Evolutionary conservation across 1,140 invertebrate species (phyloP).

Genomic region (Magallana gigas): DNA sequence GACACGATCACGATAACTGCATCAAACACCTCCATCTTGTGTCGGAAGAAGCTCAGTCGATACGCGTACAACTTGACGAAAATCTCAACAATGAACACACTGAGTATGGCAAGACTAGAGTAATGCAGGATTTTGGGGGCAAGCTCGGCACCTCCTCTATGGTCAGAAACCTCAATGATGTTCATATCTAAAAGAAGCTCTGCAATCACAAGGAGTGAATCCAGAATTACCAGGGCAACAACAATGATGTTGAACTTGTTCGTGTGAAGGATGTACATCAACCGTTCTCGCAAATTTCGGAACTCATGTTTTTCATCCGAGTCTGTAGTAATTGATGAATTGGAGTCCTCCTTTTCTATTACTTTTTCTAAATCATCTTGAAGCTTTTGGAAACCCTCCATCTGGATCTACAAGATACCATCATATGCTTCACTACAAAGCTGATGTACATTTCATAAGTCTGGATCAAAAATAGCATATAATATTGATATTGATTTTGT

Average conservation of each 20-base stretch:
- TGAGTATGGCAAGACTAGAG: constrained; percentile 74
- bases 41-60: constrained; percentile 76
- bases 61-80: constrained; percentile 75
- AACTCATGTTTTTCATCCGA: constrained; percentile 72
- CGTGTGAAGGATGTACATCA: constrained; percentile 71
- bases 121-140: constrained; percentile 74
- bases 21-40: constrained; percentile 79
- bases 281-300: constrained; percentile 65
- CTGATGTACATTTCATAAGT: too few species aligned
- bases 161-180: constrained; percentile 65
- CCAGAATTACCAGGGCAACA: constrained; percentile 76
- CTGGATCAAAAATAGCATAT: too few species aligned
- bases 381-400: constrained; percentile 77
- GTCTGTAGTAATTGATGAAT: constrained; percentile 74
- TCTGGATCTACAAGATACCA: constrained; percentile 63
- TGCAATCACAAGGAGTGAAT: constrained; percentile 75
- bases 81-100: constrained; percentile 77
- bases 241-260: constrained; percentile 77
- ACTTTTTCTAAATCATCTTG: constrained; percentile 77
- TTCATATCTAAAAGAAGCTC: constrained; percentile 77
- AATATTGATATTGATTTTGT: too few species aligned
- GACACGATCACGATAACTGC: constrained; percentile 77
- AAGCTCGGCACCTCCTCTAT: constrained; percentile 53
- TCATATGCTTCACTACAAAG: too few species aligned
- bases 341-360: constrained; percentile 78